Conservation (phyloP, 2,113 vertebrate species). For the Ellobius talpinus region DNA sequence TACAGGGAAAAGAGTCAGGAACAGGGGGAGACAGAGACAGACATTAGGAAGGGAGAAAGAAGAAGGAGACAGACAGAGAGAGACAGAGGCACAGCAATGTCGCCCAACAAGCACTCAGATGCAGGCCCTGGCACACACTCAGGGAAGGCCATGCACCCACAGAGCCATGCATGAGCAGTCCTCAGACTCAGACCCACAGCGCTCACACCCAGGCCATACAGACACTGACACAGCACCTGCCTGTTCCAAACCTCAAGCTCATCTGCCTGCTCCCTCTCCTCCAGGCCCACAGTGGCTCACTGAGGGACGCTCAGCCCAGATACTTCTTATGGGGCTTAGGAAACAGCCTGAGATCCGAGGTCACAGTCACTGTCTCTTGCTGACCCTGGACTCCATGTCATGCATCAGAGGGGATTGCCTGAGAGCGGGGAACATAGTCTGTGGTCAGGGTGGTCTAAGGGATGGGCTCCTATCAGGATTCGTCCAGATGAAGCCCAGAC, state of each 20-base stretch:
- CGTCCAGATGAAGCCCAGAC: background rate
- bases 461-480: background rate
- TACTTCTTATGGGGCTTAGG: rapidly evolving
- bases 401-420: rapidly evolving
- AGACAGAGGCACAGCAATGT: too few species aligned
- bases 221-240: background rate
- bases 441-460: background rate
- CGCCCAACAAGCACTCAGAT: background rate
- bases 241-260: background rate
- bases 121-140: background rate
- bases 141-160: too few species aligned
- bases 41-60: background rate
- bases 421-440: background rate
- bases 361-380: background rate
- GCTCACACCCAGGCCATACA: background rate
- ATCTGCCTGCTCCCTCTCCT: background rate
- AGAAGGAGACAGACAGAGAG: background rate
- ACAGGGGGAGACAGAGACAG: background rate
- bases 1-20: background rate
- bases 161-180: background rate
- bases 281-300: background rate
- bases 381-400: background rate
- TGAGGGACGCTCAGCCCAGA: background rate
- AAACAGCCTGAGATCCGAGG: background rate
- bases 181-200: background rate